phyloP scores from a whole-genome alignment of 2,888 invertebrate genomes.

The Dione vanillae region DNA sequence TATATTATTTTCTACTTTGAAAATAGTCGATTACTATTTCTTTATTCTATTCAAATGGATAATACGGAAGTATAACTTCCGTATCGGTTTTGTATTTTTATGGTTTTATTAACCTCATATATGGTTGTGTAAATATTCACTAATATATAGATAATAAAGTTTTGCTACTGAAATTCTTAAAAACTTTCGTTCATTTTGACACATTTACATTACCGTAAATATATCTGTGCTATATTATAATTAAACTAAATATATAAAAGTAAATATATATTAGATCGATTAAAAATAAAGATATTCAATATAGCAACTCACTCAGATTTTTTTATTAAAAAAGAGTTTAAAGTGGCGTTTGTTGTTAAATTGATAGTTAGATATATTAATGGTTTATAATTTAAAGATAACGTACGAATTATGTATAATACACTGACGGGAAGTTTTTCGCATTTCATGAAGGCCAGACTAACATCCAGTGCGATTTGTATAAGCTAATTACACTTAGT shows the following conservation, averaged over 20 bases:
- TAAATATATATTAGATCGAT: not conserved
- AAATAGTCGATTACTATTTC: not conserved
- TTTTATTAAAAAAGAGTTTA: not conserved
- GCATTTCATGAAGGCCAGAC: constrained; percentile 29
- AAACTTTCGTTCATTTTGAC: not conserved
- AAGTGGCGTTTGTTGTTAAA: not conserved
- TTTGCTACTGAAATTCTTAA: not conserved
- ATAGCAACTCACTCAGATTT: not conserved
- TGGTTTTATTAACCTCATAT: too few species aligned
- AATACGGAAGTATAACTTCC: not conserved
- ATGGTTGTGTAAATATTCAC: not conserved
- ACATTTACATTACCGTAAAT: not conserved
- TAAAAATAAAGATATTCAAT: too few species aligned
- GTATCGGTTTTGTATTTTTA: too few species aligned
- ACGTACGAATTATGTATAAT: constrained; percentile 31
- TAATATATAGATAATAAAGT: not conserved
- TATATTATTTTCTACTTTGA: not conserved
- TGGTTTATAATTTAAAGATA: constrained; percentile 1
- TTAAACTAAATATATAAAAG: too few species aligned
- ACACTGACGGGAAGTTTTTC: constrained; percentile 41
- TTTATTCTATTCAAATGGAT: not conserved
- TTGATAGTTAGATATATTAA: not conserved
- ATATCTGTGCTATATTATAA: not conserved
- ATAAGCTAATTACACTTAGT: constrained; percentile 25
- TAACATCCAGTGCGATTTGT: constrained; percentile 38